Conservation (phyloP, 2,888 invertebrate species). For the Lasioglossum morio region DNA sequence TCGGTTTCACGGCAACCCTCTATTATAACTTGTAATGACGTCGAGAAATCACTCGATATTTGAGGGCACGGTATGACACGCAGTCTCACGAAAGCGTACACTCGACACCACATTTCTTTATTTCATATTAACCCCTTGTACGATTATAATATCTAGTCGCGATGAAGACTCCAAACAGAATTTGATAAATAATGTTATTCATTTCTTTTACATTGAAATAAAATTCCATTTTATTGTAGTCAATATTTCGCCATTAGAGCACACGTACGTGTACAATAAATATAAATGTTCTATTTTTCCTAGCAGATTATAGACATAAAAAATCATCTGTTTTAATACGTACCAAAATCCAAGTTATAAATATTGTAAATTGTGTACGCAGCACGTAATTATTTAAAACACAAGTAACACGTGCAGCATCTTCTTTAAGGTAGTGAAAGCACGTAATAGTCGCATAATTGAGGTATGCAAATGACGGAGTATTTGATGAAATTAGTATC, state of each 20-base stretch:
- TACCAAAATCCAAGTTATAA: neutral
- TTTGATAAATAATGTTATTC: neutral
- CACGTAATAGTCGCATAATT: neutral
- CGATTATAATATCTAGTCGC: neutral
- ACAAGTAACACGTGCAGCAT: neutral
- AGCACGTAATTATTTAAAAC: neutral
- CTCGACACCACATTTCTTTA: too few species aligned
- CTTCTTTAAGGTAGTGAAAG: neutral
- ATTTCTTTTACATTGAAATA: too few species aligned
- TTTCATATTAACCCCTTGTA: neutral
- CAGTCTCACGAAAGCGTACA: neutral
- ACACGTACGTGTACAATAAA: too few species aligned
- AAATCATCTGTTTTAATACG: neutral
- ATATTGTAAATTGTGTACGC: neutral
- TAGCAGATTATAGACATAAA: too few species aligned
- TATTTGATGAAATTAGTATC: conserved; percentile 40
- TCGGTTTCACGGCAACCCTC: neutral
- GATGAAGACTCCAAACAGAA: neutral
- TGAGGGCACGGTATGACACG: neutral
- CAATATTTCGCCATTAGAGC: too few species aligned
- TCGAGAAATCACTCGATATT: neutral
- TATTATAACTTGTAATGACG: neutral
- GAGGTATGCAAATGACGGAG: conserved; percentile 36
- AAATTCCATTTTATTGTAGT: too few species aligned
- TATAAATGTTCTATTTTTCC: too few species aligned